phyloP scores from a whole-genome alignment of 1,140 invertebrate species.

The Tetramorium parvispinum region DNA sequence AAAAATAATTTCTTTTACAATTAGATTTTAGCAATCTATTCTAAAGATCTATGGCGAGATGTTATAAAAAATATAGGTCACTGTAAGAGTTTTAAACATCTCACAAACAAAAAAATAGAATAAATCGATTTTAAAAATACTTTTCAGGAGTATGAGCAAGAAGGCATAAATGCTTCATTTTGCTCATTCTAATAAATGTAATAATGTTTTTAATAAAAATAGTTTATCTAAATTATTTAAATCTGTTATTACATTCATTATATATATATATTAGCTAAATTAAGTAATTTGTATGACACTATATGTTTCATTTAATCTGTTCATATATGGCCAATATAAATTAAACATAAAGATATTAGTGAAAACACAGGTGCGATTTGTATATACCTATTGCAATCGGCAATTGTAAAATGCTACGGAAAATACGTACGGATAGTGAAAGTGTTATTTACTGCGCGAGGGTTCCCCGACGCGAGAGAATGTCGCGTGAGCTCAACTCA shows the following conservation, averaged over 20 bases:
- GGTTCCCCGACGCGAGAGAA: conserved; percentile 19
- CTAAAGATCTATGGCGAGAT: neutral
- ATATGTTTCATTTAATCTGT: neutral
- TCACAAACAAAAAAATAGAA: neutral
- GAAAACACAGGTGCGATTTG: neutral
- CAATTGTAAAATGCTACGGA: neutral
- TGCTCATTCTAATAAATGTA: neutral
- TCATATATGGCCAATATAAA: neutral
- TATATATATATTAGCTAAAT: neutral
- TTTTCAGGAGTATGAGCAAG: neutral
- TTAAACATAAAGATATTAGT: neutral
- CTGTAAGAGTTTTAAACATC: neutral
- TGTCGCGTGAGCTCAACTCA: conserved; percentile 8
- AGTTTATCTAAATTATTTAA: neutral
- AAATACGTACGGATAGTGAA: neutral
- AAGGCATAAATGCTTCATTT: neutral
- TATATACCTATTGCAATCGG: too few relatives aligned
- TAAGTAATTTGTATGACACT: neutral
- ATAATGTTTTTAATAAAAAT: neutral
- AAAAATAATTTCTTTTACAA: conserved; percentile 3
- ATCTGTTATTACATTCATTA: neutral
- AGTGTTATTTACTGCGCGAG: neutral
- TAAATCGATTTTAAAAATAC: neutral
- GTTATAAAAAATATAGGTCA: neutral
- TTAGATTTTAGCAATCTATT: neutral